Evolutionary conservation across 2,113 vertebrate species (phyloP), one percentile per base, ranked within the genome.

Genomic region (Vidua chalybeata): DNA sequence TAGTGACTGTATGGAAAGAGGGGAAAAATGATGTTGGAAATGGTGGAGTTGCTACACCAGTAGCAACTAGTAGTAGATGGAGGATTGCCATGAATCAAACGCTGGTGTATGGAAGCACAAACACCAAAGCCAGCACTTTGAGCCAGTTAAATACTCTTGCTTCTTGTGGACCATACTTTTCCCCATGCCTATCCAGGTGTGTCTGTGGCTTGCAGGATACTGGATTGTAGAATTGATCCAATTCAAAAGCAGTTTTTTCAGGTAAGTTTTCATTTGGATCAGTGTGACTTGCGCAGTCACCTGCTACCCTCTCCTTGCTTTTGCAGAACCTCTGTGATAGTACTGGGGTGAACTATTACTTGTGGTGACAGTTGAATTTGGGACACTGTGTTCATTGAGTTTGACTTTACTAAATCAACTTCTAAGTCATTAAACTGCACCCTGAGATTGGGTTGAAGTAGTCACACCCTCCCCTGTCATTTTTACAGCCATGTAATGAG

Each of bases 241-340:
- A 4, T 43, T 91, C 19, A 35, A 62, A 94, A 90, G 0, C 12
- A 30, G 7, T 63, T 71, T 85, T 74, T 16, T 13, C 28, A 19
- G 33, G 15, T 69, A n/a, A 15, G 17, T 83, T 87, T 89, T 91
- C 3, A 4, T 87, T 77, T 78, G 68, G 20, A 69, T 77, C 59
- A 21, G 0, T 1, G 2, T 46, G 41, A 49, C 11, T 85, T 82
- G 28, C 0, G 0, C 31, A 33, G 54, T 92, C 27, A 14, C 55
- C 41, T 66, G 1, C 31, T 46, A 18, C 15, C 4, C 15, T 1
- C 9, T 87, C 12, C 20, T 59, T 83, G 24, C 30, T 48, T 72
- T 48, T 0, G 4, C 35, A 66, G 45, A 33, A 91, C 30, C 55
- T 67, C 9, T 62, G 14, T 46, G 43, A 58, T 26, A 49, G 0